Conservation (phyloP, 2,888 invertebrate species). For the Heteromurus nitidus region DNA sequence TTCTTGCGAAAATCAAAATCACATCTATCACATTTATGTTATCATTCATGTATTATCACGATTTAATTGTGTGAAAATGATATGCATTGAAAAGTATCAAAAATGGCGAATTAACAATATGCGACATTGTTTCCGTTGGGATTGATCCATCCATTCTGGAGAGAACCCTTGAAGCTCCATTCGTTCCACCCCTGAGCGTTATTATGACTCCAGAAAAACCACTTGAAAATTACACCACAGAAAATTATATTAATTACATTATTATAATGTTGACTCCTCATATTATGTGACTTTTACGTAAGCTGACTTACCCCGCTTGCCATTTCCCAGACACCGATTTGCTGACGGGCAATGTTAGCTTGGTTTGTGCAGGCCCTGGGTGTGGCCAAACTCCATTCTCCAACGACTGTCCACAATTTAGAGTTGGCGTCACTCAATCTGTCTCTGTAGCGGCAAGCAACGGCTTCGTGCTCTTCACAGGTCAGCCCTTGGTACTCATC, state of each 20-base stretch:
- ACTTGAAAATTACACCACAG: too few species aligned
- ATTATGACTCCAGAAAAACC: slow-evolving; percentile 59
- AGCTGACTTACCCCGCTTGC: too few species aligned
- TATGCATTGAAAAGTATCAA: not conserved
- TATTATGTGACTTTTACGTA: too few species aligned
- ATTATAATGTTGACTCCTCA: too few species aligned
- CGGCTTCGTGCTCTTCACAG: slow-evolving; percentile 61
- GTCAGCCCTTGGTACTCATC: slow-evolving; percentile 53
- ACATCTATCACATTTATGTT: not conserved
- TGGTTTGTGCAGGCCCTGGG: slow-evolving; percentile 64
- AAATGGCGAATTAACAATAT: not conserved
- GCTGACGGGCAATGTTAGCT: slow-evolving; percentile 63
- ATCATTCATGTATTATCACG: not conserved
- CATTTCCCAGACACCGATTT: slow-evolving; percentile 68
- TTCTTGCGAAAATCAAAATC: not conserved
- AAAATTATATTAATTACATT: too few species aligned
- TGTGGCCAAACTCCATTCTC: slow-evolving; percentile 71
- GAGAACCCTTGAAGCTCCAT: slow-evolving; percentile 57
- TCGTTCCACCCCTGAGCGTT: slow-evolving; percentile 56
- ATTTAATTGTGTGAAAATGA: not conserved
- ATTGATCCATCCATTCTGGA: slow-evolving; percentile 43
- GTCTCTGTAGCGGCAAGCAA: slow-evolving; percentile 60
- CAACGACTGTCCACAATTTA: slow-evolving; percentile 72
- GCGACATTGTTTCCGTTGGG: slow-evolving; percentile 37
- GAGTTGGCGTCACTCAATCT: slow-evolving; percentile 49